A percentile compares a stretch with the other conserved stretches of the same genome.
phyloP scores from a whole-genome alignment of 2,888 invertebrate genomes.

The Heliconius hortense region DNA sequence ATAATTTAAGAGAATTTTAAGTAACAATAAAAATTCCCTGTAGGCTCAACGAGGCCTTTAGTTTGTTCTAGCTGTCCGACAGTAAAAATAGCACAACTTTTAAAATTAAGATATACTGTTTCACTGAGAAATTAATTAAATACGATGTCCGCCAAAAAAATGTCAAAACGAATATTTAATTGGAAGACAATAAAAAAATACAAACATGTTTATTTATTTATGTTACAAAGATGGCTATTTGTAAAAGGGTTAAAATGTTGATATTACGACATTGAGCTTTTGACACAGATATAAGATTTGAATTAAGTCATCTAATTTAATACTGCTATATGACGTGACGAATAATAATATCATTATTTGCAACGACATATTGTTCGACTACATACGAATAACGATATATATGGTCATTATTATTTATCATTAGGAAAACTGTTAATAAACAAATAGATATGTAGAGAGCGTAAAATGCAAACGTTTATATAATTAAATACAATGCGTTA shows the following conservation, averaged over 20 bases:
- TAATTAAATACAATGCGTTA: conserved; percentile 23
- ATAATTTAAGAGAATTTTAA: conserved; percentile 14
- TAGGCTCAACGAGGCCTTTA: conserved; percentile 7
- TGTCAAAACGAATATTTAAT: conserved; percentile 45
- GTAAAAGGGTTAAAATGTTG: conserved; percentile 41
- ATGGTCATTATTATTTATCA: neutral
- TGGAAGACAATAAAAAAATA: conserved; percentile 55
- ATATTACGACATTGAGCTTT: conserved; percentile 71
- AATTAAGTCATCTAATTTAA: conserved; percentile 66
- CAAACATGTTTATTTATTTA: conserved; percentile 35
- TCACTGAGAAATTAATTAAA: neutral
- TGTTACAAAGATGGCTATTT: conserved; percentile 29
- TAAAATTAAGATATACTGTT: neutral
- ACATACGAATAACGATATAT: conserved; percentile 19
- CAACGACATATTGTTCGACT: conserved; percentile 44
- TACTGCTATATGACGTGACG: conserved; percentile 60
- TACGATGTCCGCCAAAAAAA: conserved; percentile 27
- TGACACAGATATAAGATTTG: conserved; percentile 65
- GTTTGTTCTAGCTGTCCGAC: neutral
- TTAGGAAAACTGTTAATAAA: conserved; percentile 2
- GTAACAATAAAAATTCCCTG: conserved; percentile 6
- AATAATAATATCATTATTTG: too few relatives aligned
- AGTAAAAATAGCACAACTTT: conserved; percentile 1
- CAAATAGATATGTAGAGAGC: conserved; percentile 26
- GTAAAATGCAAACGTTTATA: conserved; percentile 23